These are phyloP conservation scores for Ceramica pisi DNA, from an alignment of 2,888 invertebrate genomes.

Conservation along the genomic window DNA sequence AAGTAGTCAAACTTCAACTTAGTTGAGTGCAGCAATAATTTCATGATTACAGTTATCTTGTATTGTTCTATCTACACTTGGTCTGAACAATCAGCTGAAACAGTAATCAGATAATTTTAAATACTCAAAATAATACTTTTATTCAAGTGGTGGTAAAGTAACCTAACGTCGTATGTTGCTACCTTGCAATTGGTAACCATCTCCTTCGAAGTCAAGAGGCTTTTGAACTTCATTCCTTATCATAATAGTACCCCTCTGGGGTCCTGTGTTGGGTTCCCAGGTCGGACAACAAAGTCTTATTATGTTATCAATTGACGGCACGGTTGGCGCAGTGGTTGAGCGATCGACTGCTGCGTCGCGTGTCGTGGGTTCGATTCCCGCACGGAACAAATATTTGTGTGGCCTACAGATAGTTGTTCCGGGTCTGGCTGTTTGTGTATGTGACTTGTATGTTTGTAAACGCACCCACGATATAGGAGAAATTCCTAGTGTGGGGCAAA, in stretches of 20 bases:
- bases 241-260: background rate
- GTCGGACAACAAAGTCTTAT: too few relatives aligned
- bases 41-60: background rate
- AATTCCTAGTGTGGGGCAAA: too few relatives aligned
- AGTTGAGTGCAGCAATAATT: background rate
- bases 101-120: background rate
- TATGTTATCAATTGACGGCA: too few relatives aligned
- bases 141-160: background rate
- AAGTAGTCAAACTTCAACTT: background rate
- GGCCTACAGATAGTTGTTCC: too few relatives aligned
- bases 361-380: too few relatives aligned
- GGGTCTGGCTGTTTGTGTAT: too few relatives aligned
- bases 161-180: background rate
- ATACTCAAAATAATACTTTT: background rate
- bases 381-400: too few relatives aligned
- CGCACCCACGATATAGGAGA: too few relatives aligned
- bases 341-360: too few relatives aligned
- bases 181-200: background rate
- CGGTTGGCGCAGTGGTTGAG: too few relatives aligned
- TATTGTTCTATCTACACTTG: conserved; percentile 5
- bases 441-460: too few relatives aligned
- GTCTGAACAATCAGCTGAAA: background rate
- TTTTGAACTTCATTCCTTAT: background rate
- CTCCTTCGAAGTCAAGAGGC: background rate
- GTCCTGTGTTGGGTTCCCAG: too few relatives aligned